These are phyloP conservation scores for Cardinalis cardinalis DNA, from an alignment of 2,113 vertebrate genomes.

Conservation along the genomic window DNA sequence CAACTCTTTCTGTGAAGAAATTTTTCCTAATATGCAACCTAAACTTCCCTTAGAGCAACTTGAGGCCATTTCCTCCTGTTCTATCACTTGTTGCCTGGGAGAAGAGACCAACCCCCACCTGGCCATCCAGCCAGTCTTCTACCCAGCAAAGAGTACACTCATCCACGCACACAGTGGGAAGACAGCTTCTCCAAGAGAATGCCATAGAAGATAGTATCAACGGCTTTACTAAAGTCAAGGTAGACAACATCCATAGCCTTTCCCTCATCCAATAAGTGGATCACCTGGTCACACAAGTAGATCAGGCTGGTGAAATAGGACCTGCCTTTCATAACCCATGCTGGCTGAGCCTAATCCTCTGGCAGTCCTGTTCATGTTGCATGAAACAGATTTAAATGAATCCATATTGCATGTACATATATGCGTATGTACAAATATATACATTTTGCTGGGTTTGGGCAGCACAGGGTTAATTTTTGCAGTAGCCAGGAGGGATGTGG, in stretches of 20 bases:
- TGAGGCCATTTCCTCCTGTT: background rate
- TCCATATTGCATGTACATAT: background rate
- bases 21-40: background rate
- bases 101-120: background rate
- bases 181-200: background rate
- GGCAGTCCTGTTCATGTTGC: background rate
- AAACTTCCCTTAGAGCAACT: background rate
- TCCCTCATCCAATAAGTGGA: background rate
- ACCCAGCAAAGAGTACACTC: background rate
- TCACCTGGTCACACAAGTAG: background rate
- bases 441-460: background rate
- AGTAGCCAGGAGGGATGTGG: background rate
- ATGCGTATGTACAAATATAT: accelerated
- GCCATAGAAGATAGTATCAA: accelerated
- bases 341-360: background rate
- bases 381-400: background rate
- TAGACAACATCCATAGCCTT: background rate
- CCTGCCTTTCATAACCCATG: background rate
- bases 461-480: background rate
- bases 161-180: background rate
- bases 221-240: background rate
- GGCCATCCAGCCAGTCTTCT: background rate
- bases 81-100: background rate
- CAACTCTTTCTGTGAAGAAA: background rate
- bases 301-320: background rate